Evolutionary conservation across 2,888 invertebrate genomes (phyloP).

Genomic region (Osedax frankpressi): DNA sequence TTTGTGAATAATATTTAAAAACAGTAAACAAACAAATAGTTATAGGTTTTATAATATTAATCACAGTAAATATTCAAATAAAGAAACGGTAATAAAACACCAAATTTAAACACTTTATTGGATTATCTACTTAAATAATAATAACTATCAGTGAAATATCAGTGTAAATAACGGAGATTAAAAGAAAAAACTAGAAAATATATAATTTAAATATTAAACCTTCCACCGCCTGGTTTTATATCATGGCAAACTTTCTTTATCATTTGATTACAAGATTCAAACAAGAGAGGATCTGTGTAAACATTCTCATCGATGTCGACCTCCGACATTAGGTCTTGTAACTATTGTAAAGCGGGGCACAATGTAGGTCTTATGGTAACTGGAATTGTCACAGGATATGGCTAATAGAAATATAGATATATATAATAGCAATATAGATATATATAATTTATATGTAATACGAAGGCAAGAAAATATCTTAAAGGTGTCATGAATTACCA

Average conservation of each 20-base stretch:
- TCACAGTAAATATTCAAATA: too few species aligned
- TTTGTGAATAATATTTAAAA: too few species aligned
- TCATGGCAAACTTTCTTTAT: slow-evolving; percentile 56
- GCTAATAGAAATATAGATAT: not conserved
- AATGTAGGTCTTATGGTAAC: not conserved
- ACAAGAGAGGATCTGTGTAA: slow-evolving; percentile 78
- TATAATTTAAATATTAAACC: slow-evolving; percentile 28
- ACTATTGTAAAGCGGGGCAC: slow-evolving; percentile 43
- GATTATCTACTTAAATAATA: too few species aligned
- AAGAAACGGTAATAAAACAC: too few species aligned
- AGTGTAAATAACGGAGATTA: too few species aligned
- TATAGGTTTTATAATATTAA: too few species aligned
- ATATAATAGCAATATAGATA: not conserved
- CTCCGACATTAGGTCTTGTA: slow-evolving; percentile 68
- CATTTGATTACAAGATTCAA: slow-evolving; percentile 71
- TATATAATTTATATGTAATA: not conserved
- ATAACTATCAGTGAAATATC: too few species aligned
- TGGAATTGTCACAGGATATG: not conserved
- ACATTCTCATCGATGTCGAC: slow-evolving; percentile 89
- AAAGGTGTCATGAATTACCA: too few species aligned
- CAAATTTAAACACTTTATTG: too few species aligned
- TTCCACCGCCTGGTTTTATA: slow-evolving; percentile 38
- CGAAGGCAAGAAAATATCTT: not conserved
- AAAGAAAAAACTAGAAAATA: too few species aligned
- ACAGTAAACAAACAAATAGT: too few species aligned